These are phyloP conservation scores for Pemphigus obesinymphae DNA, from an alignment of 1,140 invertebrate species.

Conservation along the genomic window DNA sequence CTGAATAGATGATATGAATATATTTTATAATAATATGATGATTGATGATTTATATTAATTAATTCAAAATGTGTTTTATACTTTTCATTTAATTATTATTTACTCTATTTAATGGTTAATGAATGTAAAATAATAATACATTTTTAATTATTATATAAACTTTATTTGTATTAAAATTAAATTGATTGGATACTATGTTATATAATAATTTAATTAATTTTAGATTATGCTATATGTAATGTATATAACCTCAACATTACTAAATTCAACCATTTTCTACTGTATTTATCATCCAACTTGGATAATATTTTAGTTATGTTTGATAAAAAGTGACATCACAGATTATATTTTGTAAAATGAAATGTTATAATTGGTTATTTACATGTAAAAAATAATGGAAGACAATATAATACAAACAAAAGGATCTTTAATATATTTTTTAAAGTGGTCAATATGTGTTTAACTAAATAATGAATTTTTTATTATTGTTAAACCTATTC, in stretches of 20 bases:
- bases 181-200: not conserved
- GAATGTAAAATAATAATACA: no score
- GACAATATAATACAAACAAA: conserved; percentile 11
- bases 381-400: conserved; percentile 23
- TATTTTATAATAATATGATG: no score
- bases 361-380: not conserved
- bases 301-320: not conserved
- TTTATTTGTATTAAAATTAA: not conserved
- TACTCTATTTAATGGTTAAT: no score
- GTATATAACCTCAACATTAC: not conserved
- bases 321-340: not conserved
- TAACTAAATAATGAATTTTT: not conserved
- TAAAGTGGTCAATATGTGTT: not conserved
- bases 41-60: no score
- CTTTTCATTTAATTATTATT: not conserved
- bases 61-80: no score
- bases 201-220: not conserved
- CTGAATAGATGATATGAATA: not conserved
- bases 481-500: not conserved
- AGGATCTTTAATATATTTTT: not conserved
- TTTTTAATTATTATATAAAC: no score
- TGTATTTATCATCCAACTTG: not conserved
- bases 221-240: no score
- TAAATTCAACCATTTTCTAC: not conserved
- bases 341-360: not conserved